Evolutionary conservation across 2,888 invertebrate genomes (phyloP), one percentile per base, ranked within the genome.

Genomic region (Synanthedon andrenaeformis): DNA sequence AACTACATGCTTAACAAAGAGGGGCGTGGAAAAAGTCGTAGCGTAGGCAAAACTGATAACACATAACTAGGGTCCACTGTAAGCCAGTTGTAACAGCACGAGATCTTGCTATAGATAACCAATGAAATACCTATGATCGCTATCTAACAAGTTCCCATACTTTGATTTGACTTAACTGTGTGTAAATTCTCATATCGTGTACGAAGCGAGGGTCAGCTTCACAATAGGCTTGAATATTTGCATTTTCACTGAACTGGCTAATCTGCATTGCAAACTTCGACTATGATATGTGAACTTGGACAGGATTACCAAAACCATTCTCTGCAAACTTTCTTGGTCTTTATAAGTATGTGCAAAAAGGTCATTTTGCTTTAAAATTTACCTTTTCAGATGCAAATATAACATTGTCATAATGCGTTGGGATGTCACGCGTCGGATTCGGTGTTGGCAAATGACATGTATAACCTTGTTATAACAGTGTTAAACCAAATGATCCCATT

Each of bases 241-340:
- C 80, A 82, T 82, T 79, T 80, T 74, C 79, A 76, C 76, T 74
- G 72, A 74, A 75, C 76, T 67, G 72, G 67, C 73, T 82, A 80
- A 82, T 82, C 79, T 82, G 78, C 77, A 82, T 71, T 82, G 82
- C 82, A 80, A 82, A 80, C 82, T 72, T 69, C 62, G 67, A 61
- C 67, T 66, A 69, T 67, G 70, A 65, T 69, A 72, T 76, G 76
- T 73, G 70, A 73, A 72, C 72, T 70, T 67, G 59, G 51, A 55
- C 70, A 64, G 65, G 66, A 54, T 57, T 60, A 58, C 49, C 58
- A 54, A 5, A 13, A 45, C 45, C n/a, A 45, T 14, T 35, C 35
- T 35, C 45, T 4, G 6, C 13, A 0, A 45, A 45, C 1, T 2
- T 14, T 13, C n/a, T 45, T 45, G 14, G 14, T 14, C 45, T 13